phyloP scores from a whole-genome alignment of 2,888 invertebrate species.

The Ptychoptera albimana region DNA sequence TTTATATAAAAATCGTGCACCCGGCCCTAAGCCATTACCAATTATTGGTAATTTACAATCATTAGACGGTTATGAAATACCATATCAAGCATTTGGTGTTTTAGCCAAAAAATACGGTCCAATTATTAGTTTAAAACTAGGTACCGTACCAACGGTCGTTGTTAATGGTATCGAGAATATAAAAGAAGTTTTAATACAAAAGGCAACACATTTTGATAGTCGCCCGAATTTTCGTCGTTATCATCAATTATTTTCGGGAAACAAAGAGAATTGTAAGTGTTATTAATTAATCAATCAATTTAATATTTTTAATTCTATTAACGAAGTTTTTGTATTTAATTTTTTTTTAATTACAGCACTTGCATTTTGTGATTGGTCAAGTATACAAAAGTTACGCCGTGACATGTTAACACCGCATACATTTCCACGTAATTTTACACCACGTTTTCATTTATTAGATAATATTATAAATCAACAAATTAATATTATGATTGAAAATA shows the following conservation, averaged over 20 bases:
- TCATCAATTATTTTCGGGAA: constrained; percentile 43
- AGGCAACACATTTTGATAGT: constrained; percentile 44
- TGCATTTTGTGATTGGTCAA: constrained; percentile 54
- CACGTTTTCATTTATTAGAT: constrained; percentile 35
- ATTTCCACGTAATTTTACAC: constrained; percentile 40
- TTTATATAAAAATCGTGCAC: constrained; percentile 19
- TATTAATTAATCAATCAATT: background rate
- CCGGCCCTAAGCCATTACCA: constrained; percentile 37
- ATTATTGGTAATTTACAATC: constrained; percentile 40
- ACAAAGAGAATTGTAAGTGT: constrained; percentile 51
- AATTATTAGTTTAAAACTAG: constrained; percentile 37
- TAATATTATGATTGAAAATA: constrained; percentile 19
- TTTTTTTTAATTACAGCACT: constrained; percentile 31
- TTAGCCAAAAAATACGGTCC: constrained; percentile 36
- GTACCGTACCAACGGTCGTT: constrained; percentile 37
- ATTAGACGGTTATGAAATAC: constrained; percentile 38
- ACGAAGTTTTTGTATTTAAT: background rate
- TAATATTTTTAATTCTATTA: no score
- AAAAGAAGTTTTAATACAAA: constrained; percentile 37
- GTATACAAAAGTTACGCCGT: constrained; percentile 40
- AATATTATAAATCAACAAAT: constrained; percentile 32
- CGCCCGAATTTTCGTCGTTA: constrained; percentile 47
- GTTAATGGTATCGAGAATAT: constrained; percentile 42
- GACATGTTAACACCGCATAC: constrained; percentile 40
- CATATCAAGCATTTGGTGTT: constrained; percentile 40